Evolutionary conservation across 2,797 vertebrate species (phyloP).

Genomic region (Malurus splendens): DNA sequence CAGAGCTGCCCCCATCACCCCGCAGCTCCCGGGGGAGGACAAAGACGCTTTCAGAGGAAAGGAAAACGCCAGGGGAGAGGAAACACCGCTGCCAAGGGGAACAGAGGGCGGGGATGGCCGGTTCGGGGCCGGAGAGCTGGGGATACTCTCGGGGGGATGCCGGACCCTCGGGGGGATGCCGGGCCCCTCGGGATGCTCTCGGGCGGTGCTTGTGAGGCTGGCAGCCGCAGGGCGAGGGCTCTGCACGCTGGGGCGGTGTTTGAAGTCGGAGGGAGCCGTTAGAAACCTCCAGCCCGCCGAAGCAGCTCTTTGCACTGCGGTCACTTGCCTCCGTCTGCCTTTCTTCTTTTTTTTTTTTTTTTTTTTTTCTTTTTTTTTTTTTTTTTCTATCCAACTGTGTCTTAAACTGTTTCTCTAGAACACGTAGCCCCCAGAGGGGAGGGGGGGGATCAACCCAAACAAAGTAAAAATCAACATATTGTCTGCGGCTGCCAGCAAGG

Average conservation of each 20-base stretch:
- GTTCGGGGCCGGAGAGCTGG: fast-evolving
- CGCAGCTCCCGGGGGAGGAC: neutral
- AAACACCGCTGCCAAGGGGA: fast-evolving
- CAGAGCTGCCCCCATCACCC: neutral
- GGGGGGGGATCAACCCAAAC: neutral
- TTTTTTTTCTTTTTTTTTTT: neutral
- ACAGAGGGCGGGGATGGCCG: neutral
- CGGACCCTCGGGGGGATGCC: fast-evolving
- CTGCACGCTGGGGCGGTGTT: conserved; percentile 38
- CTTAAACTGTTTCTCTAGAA: conserved; percentile 59
- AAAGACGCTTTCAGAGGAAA: neutral
- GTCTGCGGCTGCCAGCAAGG: conserved; percentile 45
- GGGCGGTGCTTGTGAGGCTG: neutral
- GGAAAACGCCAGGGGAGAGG: neutral
- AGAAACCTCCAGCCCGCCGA: conserved; percentile 41
- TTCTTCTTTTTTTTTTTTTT: neutral
- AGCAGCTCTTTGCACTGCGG: conserved; percentile 34
- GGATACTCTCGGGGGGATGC: neutral
- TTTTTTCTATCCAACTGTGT: neutral
- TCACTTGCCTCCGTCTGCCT: conserved; percentile 19
- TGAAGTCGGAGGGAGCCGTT: conserved; percentile 58
- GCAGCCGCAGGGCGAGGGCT: conserved; percentile 36
- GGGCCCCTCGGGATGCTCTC: neutral
- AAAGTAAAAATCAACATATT: conserved; percentile 38
- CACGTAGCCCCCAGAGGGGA: neutral